These are phyloP conservation scores for Dicrurus megarhynchus DNA, from an alignment of 2,113 vertebrate genomes.

Conservation along the genomic window DNA sequence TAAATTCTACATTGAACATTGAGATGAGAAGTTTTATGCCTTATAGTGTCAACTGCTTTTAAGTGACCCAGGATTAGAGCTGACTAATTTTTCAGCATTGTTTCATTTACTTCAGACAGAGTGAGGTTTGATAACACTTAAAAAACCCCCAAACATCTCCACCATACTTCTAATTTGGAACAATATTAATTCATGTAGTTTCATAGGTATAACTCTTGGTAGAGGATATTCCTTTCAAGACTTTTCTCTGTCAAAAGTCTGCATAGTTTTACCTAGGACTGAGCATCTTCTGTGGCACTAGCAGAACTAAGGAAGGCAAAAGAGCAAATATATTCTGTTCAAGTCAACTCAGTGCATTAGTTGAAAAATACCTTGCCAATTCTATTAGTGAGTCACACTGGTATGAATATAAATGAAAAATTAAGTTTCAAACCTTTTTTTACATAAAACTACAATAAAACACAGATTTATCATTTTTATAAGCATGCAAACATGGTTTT, in stretches of 20 bases:
- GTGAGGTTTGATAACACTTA: background rate
- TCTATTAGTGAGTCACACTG: background rate
- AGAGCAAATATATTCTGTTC: background rate
- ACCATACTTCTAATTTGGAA: background rate
- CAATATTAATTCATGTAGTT: background rate
- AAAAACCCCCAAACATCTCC: accelerated
- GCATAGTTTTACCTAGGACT: background rate
- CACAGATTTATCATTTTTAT: background rate
- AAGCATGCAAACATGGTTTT: background rate
- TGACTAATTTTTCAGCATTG: background rate
- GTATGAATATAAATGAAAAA: background rate
- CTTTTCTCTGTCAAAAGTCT: background rate
- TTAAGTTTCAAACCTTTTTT: background rate
- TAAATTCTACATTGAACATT: background rate
- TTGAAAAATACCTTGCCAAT: background rate
- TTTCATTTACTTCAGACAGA: background rate
- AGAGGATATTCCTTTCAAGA: background rate
- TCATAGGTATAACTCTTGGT: background rate
- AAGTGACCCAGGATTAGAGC: background rate
- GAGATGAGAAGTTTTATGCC: background rate
- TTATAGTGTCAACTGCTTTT: background rate
- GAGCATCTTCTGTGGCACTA: background rate
- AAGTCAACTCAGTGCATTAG: background rate
- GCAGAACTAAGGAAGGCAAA: background rate
- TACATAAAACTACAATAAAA: background rate